Evolutionary conservation across 1,140 invertebrate genomes (phyloP).

Genomic region (Heliothis virescens): DNA sequence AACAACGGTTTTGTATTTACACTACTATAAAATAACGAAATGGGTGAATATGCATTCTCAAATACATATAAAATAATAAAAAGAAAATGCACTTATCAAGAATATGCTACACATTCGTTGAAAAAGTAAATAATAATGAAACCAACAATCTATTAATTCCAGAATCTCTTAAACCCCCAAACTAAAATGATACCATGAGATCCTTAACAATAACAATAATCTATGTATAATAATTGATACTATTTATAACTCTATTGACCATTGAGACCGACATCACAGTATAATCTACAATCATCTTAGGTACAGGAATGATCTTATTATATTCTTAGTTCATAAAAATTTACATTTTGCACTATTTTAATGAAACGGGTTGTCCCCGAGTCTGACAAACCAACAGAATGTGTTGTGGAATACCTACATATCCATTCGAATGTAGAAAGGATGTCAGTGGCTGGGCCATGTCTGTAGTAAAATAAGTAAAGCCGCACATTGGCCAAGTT

Average conservation of each 20-base stretch:
- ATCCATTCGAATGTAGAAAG: neutral
- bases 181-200: conserved; percentile 82
- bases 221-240: conserved; percentile 85
- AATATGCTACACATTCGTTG: conserved; percentile 54
- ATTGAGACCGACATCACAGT: conserved; percentile 85
- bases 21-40: conserved; percentile 45
- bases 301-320: conserved; percentile 84
- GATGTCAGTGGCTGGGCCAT: neutral
- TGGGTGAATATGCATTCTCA: conserved; percentile 46
- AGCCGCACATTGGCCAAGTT: conserved; percentile 29
- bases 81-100: conserved; percentile 47
- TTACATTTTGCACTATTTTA: conserved; percentile 80
- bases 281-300: conserved; percentile 85
- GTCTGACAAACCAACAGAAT: conserved; percentile 30
- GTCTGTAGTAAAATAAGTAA: neutral
- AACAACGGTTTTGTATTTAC: conserved; percentile 55
- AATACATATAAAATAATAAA: conserved; percentile 44
- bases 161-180: conserved; percentile 76
- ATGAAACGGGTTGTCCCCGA: conserved; percentile 68
- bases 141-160: conserved; percentile 74
- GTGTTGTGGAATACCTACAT: conserved; percentile 43
- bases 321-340: conserved; percentile 73
- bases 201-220: conserved; percentile 85
- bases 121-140: conserved; percentile 64
- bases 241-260: conserved; percentile 81